Evolutionary conservation across 2,888 invertebrate species (phyloP).

Genomic region (Ectemnius continuus): DNA sequence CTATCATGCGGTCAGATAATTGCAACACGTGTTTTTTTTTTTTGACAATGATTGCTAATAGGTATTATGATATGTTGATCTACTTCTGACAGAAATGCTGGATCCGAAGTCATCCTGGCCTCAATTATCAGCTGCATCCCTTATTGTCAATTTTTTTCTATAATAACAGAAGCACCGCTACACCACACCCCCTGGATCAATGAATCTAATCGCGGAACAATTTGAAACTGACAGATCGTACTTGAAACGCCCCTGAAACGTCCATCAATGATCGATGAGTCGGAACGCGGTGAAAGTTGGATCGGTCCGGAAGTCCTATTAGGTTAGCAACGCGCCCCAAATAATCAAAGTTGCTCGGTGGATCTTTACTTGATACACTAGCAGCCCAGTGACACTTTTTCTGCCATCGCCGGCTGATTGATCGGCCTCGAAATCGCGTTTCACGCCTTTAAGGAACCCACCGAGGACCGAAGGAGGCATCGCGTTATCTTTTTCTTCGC

Average conservation of each 20-base stretch:
- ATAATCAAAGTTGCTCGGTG: background rate
- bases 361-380: too few species aligned
- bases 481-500: conserved; percentile 45
- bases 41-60: too few species aligned
- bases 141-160: too few species aligned
- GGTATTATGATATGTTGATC: background rate
- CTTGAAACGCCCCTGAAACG: too few species aligned
- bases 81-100: too few species aligned
- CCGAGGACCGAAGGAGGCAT: conserved; percentile 34
- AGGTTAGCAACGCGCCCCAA: background rate
- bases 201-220: background rate
- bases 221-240: background rate
- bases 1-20: conserved; percentile 17
- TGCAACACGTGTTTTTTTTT: background rate
- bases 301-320: conserved; percentile 3
- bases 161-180: too few species aligned
- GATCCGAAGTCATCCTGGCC: too few species aligned
- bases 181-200: too few species aligned
- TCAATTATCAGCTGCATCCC: too few species aligned
- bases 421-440: conserved; percentile 45
- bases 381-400: conserved; percentile 10
- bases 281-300: background rate
- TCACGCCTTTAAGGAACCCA: conserved; percentile 38
- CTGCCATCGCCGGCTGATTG: conserved; percentile 39
- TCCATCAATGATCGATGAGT: conserved; percentile 1